These are phyloP conservation scores for Otocyon megalotis DNA, from an alignment of 2,113 vertebrate species.

Conservation along the genomic window DNA sequence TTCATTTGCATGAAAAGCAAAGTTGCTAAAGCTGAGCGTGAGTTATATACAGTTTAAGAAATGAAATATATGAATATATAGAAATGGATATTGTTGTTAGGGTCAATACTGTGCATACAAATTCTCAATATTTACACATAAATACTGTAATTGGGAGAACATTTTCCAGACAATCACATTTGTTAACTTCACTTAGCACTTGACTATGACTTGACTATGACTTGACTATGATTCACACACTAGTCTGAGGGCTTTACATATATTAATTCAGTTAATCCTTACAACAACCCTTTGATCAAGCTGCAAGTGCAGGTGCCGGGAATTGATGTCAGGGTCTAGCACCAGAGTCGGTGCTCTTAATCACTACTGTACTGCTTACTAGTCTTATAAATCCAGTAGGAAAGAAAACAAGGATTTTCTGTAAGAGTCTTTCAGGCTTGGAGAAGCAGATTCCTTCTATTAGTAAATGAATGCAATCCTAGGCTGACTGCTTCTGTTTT, in stretches of 20 bases:
- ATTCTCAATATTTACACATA: slow-evolving; percentile 17
- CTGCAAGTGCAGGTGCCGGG: not conserved
- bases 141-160: not conserved
- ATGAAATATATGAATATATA: too few relatives aligned
- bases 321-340: not conserved
- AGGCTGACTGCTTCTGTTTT: not conserved
- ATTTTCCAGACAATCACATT: not conserved
- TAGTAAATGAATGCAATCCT: not conserved
- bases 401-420: not conserved
- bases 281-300: not conserved
- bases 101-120: not conserved
- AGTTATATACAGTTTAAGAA: not conserved
- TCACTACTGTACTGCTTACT: not conserved
- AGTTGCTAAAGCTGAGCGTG: not conserved
- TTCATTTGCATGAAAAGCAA: not conserved
- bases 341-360: not conserved
- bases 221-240: not conserved
- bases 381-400: not conserved
- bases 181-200: not conserved
- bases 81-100: not conserved
- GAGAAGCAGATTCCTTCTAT: not conserved
- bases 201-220: too few relatives aligned
- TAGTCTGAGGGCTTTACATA: not conserved
- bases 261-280: not conserved
- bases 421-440: not conserved